Evolutionary conservation across 23 tunicate genomes (phyloP).

Genomic region (Ascidia mentula): DNA sequence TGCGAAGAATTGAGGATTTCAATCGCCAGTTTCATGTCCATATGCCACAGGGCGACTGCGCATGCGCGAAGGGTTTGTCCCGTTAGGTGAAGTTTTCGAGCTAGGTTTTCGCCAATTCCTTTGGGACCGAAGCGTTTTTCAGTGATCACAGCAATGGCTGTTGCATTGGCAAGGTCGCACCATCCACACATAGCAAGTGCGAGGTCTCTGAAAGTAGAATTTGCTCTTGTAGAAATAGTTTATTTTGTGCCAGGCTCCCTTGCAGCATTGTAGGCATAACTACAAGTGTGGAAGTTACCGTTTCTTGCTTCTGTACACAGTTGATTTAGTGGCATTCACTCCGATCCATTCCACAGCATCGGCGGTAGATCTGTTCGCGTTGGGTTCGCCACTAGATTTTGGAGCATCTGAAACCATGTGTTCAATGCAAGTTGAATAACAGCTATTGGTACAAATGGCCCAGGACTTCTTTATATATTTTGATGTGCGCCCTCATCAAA

Average conservation of each 20-base stretch:
- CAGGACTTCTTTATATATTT: background rate
- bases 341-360: background rate
- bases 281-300: no score
- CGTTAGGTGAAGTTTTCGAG: slow-evolving; percentile 7
- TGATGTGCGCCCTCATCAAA: background rate
- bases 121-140: background rate
- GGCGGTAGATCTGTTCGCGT: background rate
- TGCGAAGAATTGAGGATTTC: slow-evolving; percentile 23
- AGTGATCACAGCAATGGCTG: background rate
- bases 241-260: background rate
- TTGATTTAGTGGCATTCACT: background rate
- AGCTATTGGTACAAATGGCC: background rate
- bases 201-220: background rate
- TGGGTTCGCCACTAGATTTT: background rate
- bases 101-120: slow-evolving; percentile 34
- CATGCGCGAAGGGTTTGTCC: slow-evolving; percentile 47
- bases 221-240: background rate
- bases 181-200: background rate
- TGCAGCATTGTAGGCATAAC: no score
- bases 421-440: background rate
- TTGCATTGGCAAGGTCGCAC: background rate
- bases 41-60: slow-evolving; percentile 72
- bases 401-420: background rate
- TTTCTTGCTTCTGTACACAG: background rate
- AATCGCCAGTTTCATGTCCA: slow-evolving; percentile 57